Conservation (phyloP, 2,113 vertebrate genomes). For the Lepus timidus region DNA sequence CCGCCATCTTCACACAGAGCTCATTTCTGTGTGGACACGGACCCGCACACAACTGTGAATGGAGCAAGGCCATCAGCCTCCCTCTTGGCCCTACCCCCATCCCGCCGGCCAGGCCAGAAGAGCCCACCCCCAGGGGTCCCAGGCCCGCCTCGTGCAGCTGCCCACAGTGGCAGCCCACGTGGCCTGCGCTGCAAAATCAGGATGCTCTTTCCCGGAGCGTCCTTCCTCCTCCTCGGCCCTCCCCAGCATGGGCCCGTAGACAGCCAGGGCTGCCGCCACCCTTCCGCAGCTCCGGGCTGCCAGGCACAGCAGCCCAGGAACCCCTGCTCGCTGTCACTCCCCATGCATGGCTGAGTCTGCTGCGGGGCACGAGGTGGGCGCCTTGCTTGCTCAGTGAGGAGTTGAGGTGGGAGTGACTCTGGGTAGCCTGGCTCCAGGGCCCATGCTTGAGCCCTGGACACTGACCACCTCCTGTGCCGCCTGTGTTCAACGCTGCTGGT, state of each 20-base stretch:
- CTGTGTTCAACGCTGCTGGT: background rate
- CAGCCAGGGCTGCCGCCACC: background rate
- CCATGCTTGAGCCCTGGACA: background rate
- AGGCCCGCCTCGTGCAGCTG: background rate
- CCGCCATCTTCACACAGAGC: background rate
- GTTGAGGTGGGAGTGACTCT: background rate
- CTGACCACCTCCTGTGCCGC: background rate
- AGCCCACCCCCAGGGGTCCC: background rate
- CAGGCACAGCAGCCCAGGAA: background rate
- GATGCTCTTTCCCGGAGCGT: background rate
- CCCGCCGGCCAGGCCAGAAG: too few relatives aligned
- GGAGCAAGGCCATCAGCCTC: too few relatives aligned
- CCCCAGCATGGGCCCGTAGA: background rate
- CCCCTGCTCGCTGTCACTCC: background rate
- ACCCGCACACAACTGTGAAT: background rate
- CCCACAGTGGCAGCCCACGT: background rate
- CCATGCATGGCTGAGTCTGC: background rate
- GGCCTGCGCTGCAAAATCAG: background rate
- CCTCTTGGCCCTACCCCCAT: background rate
- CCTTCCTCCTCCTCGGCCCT: background rate
- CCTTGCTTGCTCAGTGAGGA: background rate
- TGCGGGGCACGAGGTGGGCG: background rate
- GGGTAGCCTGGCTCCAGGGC: background rate
- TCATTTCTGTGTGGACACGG: background rate
- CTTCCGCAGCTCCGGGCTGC: background rate